Evolutionary conservation across 2,888 invertebrate species (phyloP).

Genomic region (Spilosoma lubricipeda): DNA sequence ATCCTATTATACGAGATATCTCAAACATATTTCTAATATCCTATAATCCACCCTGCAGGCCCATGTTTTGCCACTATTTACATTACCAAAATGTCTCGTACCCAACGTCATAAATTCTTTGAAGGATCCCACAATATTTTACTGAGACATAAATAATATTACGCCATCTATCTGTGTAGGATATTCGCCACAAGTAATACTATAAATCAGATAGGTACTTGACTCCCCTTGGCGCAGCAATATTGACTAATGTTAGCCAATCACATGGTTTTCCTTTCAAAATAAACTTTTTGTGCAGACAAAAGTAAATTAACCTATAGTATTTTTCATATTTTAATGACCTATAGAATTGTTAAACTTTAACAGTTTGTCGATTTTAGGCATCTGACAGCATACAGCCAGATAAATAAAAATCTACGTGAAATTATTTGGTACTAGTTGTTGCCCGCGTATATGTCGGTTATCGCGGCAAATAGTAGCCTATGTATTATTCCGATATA

Average conservation of each 20-base stretch:
- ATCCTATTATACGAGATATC: background rate
- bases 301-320: too few relatives aligned
- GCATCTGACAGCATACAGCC: too few relatives aligned
- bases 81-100: background rate
- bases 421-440: too few relatives aligned
- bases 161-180: background rate
- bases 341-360: too few relatives aligned
- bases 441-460: too few relatives aligned
- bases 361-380: too few relatives aligned
- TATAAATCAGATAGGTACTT: slow-evolving; percentile 14
- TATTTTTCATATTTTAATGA: too few relatives aligned
- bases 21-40: background rate
- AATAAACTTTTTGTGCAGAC: slow-evolving; percentile 36
- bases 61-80: background rate
- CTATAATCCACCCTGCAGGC: background rate
- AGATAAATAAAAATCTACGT: too few relatives aligned
- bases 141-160: slow-evolving; percentile 2
- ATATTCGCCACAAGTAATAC: slow-evolving; percentile 18
- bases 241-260: slow-evolving; percentile 50
- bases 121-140: background rate
- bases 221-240: slow-evolving; percentile 22
- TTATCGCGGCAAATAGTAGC: too few relatives aligned
- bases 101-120: background rate
- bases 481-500: too few relatives aligned
- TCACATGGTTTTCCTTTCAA: slow-evolving; percentile 41